Conservation (phyloP, 2,797 vertebrate species). For the Cyclopterus lumpus region DNA sequence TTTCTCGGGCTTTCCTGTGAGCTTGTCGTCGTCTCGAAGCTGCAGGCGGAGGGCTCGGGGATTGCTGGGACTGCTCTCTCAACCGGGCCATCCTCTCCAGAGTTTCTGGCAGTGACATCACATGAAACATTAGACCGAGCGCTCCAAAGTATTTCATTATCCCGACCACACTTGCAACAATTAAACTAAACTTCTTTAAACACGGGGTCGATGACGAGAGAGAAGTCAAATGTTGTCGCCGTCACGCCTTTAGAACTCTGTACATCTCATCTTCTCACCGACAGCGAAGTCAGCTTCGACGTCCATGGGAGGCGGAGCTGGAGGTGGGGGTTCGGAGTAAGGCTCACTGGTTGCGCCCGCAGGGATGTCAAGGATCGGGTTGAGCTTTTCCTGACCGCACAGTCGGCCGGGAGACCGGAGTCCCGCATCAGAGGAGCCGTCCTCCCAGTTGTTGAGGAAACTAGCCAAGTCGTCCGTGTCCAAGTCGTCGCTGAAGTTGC, state of each 20-base stretch:
- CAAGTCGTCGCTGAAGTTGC: slow-evolving; percentile 91
- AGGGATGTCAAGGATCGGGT: slow-evolving; percentile 33
- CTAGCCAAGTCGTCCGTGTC: slow-evolving; percentile 92
- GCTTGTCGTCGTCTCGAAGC: slow-evolving; percentile 66
- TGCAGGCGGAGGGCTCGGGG: slow-evolving; percentile 27
- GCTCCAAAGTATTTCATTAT: background rate
- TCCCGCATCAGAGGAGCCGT: slow-evolving; percentile 86
- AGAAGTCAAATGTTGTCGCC: background rate
- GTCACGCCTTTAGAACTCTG: background rate
- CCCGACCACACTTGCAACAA: background rate
- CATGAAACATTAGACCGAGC: background rate
- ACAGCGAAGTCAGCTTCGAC: slow-evolving; percentile 92
- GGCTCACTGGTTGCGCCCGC: slow-evolving; percentile 41
- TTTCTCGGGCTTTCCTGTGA: slow-evolving; percentile 89
- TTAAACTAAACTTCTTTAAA: background rate
- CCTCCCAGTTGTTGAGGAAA: slow-evolving; percentile 92
- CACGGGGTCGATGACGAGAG: background rate
- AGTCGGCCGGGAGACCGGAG: slow-evolving; percentile 73
- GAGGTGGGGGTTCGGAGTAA: slow-evolving; percentile 61
- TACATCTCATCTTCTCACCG: slow-evolving; percentile 78
- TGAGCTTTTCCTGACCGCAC: slow-evolving; percentile 40
- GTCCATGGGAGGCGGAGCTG: slow-evolving; percentile 83
- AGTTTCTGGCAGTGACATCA: slow-evolving; percentile 50
- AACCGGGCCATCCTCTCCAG: slow-evolving; percentile 65
- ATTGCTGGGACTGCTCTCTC: slow-evolving; percentile 24